Evolutionary conservation across 2,888 invertebrate species (phyloP).

Genomic region (Orchesellides sinensis): DNA sequence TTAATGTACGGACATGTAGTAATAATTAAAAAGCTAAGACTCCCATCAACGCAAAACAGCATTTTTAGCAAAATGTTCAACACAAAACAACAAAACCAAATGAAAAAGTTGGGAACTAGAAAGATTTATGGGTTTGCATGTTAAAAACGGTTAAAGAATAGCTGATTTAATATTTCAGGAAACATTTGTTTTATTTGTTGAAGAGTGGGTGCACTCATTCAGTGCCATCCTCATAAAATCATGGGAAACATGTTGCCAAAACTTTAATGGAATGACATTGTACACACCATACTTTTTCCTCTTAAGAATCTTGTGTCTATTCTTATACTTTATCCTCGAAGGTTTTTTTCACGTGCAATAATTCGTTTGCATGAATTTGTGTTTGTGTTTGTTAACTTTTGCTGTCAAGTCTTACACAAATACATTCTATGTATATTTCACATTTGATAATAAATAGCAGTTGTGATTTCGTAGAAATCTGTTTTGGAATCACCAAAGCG

Average conservation of each 20-base stretch:
- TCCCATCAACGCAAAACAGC: too few species aligned
- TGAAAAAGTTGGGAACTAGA: too few species aligned
- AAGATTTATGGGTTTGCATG: too few species aligned
- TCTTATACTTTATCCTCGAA: background rate
- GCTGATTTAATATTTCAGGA: slow-evolving; percentile 29
- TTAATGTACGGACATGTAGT: too few species aligned
- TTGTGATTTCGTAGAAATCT: slow-evolving; percentile 55
- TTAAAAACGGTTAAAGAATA: too few species aligned
- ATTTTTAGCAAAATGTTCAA: too few species aligned
- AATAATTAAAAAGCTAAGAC: too few species aligned
- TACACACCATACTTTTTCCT: background rate
- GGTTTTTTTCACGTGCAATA: background rate
- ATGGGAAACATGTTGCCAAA: slow-evolving; percentile 62
- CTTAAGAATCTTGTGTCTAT: background rate
- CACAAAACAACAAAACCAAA: too few species aligned
- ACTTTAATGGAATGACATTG: slow-evolving; percentile 52
- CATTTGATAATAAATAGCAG: slow-evolving; percentile 53
- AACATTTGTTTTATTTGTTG: slow-evolving; percentile 26
- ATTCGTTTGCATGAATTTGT: background rate
- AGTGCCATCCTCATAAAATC: slow-evolving; percentile 26
- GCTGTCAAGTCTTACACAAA: slow-evolving; percentile 34
- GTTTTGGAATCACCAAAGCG: slow-evolving; percentile 47
- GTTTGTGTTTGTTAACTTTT: background rate
- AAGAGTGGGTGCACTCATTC: slow-evolving; percentile 14
- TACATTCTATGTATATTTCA: slow-evolving; percentile 25